A percentile compares a stretch with the other conserved stretches of the same genome.
Conservation (phyloP, 1,140 invertebrate species). For the Phymorhynchus buccinoides region DNA sequence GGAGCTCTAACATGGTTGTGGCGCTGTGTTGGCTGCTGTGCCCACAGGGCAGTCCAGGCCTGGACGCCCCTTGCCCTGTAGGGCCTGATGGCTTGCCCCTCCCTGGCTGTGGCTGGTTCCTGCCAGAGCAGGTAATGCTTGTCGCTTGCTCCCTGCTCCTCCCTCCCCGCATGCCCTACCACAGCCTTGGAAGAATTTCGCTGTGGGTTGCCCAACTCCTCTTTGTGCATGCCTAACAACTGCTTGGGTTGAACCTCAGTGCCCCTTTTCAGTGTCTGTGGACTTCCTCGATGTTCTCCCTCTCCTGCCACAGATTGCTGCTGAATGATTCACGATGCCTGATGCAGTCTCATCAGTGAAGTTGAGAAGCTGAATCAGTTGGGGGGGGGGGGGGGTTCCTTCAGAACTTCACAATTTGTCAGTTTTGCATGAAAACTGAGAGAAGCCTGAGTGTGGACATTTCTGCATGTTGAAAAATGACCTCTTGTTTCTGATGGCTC, state of each 20-base stretch:
- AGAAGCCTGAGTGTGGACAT: neutral
- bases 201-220: neutral
- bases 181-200: neutral
- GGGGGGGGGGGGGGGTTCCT: too few species aligned
- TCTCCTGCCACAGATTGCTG: neutral
- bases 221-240: neutral
- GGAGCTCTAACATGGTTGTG: conserved; percentile 10
- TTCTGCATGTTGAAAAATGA: neutral
- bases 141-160: neutral
- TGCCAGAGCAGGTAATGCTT: conserved; percentile 46
- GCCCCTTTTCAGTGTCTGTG: neutral
- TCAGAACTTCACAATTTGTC: neutral
- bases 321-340: neutral
- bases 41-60: conserved; percentile 87
- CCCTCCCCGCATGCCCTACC: neutral
- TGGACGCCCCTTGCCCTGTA: conserved; percentile 96
- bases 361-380: neutral
- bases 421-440: neutral
- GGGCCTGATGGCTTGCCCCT: conserved; percentile 94
- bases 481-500: neutral
- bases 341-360: neutral
- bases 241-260: neutral
- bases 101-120: conserved; percentile 85
- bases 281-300: neutral
- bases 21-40: conserved; percentile 18